Percentiles rank a stretch among this genome's conserved stretches.
phyloP scores from a whole-genome alignment of 2,113 vertebrate species.

The Tragelaphus buxtoni region DNA sequence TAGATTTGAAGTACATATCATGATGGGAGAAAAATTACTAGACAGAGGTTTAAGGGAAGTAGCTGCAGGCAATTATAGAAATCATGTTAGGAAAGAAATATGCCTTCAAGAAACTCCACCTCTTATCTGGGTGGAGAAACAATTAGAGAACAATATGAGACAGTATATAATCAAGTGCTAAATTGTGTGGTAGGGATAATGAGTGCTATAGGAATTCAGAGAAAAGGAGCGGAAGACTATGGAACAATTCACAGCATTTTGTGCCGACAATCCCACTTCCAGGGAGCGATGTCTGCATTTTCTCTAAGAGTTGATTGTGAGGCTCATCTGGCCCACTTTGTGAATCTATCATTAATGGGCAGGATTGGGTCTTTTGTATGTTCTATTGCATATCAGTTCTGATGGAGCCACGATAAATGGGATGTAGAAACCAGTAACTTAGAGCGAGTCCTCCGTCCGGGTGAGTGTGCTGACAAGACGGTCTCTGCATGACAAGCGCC shows the following conservation, averaged over 20 bases:
- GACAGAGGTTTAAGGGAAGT: conserved; percentile 32
- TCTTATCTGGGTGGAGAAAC: conserved; percentile 62
- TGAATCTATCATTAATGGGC: conserved; percentile 19
- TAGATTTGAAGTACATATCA: conserved; percentile 4
- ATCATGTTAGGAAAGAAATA: conserved; percentile 42
- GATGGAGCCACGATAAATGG: not conserved
- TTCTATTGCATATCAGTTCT: not conserved
- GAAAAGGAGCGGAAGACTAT: not conserved
- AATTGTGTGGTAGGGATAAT: conserved; percentile 4
- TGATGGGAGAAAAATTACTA: conserved; percentile 41
- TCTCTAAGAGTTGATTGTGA: conserved; percentile 27
- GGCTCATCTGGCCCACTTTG: not conserved
- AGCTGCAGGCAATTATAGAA: conserved; percentile 54
- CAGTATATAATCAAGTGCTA: conserved; percentile 56
- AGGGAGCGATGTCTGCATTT: not conserved
- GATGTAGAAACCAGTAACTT: conserved; percentile 27
- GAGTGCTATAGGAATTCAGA: conserved; percentile 27
- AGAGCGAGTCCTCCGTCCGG: not conserved
- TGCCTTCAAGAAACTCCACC: conserved; percentile 51
- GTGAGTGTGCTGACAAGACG: not conserved
- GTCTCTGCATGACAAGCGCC: conserved; percentile 34
- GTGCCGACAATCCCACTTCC: not conserved
- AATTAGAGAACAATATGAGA: conserved; percentile 60
- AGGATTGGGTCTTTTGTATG: conserved; percentile 14
- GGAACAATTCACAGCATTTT: not conserved